Evolutionary conservation across 2,113 vertebrate genomes (phyloP), one percentile per base, ranked within the genome.

Genomic region (Nansenia antarctica): DNA sequence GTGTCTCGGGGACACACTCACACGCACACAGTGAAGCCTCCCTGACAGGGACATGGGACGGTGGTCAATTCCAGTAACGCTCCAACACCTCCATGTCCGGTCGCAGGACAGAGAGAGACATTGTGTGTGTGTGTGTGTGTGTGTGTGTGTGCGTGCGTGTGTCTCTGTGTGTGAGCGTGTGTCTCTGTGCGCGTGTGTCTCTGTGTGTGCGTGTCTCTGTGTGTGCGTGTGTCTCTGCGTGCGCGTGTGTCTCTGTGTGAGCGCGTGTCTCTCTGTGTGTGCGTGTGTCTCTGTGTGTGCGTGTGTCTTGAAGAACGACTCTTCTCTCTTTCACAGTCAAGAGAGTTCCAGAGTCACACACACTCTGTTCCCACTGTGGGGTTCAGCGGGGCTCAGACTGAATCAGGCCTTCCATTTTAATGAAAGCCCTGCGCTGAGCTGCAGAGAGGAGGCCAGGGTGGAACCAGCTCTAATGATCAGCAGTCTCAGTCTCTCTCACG

Each of bases 371-470:
- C 3, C 62, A 45, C 26, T 29, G 62, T 30, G 62, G 26, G 24
- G 42, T 65, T 49, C 3, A 34, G 24, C 6, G 45, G 27, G n/a
- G 62, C 45, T 49, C 42, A 32, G 27, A 7, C 32, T 31, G 45
- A 27, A 45, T 47, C 26, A 7, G 15, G 26, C 54, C 11, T 45
- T 15, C 6, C 11, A 6, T 52, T 65, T 65, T 34, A 65, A 54
- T 65, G 30, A 65, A 65, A 65, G 62, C n/a, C 62, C 42, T 32
- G 63, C 12, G 53, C 22, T 15, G 9, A 63, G 26, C 39, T 45
- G 15, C 14, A 8, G 64, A 27, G 31, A 53, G 29, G 0, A 26
- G 39, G n/a, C 24, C 35, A 34, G 58, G 63, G 62, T 27, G 5
- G 30, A 27, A 32, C n/a, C n/a, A n/a, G n/a, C n/a, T n/a, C n/a